Percentiles rank a stretch among this genome's conserved stretches.
Conservation (phyloP, 2,113 vertebrate genomes). For the Psittacula cyanocephala region DNA sequence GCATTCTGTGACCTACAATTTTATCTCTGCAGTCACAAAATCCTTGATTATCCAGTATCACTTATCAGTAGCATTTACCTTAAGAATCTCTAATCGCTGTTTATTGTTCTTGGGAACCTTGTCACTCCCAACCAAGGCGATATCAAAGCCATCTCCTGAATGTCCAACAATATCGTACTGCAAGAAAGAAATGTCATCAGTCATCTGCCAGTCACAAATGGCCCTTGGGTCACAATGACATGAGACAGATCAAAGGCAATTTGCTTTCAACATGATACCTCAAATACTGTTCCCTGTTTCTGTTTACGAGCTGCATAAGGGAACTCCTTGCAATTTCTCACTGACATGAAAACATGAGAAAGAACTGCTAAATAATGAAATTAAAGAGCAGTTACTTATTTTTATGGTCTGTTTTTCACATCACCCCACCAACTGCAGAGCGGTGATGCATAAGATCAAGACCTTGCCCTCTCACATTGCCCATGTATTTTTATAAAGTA, state of each 20-base stretch:
- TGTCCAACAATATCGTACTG: constrained; percentile 94
- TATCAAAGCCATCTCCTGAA: constrained; percentile 90
- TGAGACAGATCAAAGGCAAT: not conserved
- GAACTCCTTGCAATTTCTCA: not conserved
- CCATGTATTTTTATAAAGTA: not conserved
- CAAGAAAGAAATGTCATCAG: constrained; percentile 45
- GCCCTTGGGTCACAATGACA: not conserved
- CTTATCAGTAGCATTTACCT: constrained; percentile 76
- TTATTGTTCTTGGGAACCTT: constrained; percentile 92
- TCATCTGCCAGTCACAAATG: not conserved
- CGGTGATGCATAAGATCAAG: not conserved
- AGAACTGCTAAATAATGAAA: not conserved
- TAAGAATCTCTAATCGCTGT: constrained; percentile 90
- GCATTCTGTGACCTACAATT: not conserved
- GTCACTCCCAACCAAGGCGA: constrained; percentile 82
- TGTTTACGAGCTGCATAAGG: not conserved
- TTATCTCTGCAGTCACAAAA: not conserved
- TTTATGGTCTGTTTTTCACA: not conserved
- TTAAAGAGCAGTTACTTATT: constrained; percentile 1
- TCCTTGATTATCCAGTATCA: not conserved
- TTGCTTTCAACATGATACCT: not conserved
- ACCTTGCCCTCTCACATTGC: not conserved
- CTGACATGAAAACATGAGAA: not conserved
- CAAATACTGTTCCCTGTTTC: not conserved
- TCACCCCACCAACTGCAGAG: not conserved